phyloP scores from a whole-genome alignment of 2,797 vertebrate species.

The Gymnothorax javanicus region DNA sequence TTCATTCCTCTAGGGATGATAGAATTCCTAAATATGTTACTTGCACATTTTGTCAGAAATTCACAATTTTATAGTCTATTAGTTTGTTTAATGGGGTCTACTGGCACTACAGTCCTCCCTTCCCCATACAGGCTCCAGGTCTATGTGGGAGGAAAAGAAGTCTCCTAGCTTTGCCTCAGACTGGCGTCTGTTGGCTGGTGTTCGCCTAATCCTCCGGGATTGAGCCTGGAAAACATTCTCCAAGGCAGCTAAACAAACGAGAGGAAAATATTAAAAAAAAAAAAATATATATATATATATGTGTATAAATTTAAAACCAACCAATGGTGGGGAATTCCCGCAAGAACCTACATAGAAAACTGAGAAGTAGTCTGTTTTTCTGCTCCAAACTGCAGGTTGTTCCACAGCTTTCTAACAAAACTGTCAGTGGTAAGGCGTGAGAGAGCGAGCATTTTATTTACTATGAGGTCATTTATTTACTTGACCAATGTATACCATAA shows the following conservation, averaged over 20 bases:
- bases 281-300: too few species aligned
- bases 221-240: slow-evolving; percentile 31
- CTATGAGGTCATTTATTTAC: neutral
- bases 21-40: neutral
- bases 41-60: slow-evolving; percentile 8
- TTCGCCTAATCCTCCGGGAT: slow-evolving; percentile 12
- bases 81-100: slow-evolving; percentile 9
- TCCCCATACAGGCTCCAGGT: slow-evolving; percentile 3
- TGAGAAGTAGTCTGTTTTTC: neutral
- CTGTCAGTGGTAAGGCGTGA: neutral
- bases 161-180: slow-evolving; percentile 25
- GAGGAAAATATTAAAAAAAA: slow-evolving; percentile 17
- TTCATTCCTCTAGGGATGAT: neutral
- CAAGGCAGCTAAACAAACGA: slow-evolving; percentile 31
- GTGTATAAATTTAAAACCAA: neutral
- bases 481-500: neutral
- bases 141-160: slow-evolving; percentile 21
- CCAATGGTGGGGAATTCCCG: slow-evolving; percentile 2
- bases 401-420: slow-evolving; percentile 14
- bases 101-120: neutral
- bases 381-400: slow-evolving; percentile 24
- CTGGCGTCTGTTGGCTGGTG: slow-evolving; percentile 25
- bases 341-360: neutral
- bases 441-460: slow-evolving; percentile 12
- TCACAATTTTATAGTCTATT: neutral